Base-by-base conservation (phyloP, 2,888 invertebrate genomes). In the Rhogogaster chlorosoma region DNA sequence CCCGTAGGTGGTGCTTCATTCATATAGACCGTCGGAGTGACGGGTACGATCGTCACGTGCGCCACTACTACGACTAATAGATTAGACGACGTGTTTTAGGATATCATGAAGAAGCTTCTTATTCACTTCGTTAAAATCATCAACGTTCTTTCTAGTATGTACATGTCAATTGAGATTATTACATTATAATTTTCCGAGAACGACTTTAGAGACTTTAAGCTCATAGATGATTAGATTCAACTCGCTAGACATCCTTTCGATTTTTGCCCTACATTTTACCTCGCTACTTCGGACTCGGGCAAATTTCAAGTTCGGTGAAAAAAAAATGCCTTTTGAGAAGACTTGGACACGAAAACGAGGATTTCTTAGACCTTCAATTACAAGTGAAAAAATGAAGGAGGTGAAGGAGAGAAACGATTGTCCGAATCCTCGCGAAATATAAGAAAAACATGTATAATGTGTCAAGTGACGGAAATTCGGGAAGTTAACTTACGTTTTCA, bases 1-100 rank as follows among this genome's bases (percentile, higher is more conserved):
- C 18, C 38, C 38, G 75, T 77, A 29, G 42, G 45, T 49, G 88
- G 87, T 87, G 87, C 88, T 91, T 90, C 91, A 91, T 91, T 91
- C 91, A 90, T 89, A 86, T 86, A 85, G 77, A 85, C 29, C 32
- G 67, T 86, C 53, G 53, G 29, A 83, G 83, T 71, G 85, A 85
- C 29, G 83, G 85, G 18, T 64, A 64, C 78, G 78, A 84, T 18
- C 80, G 18, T 36, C 61, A 53, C 78, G 42, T 67, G 75, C 18
- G n/a, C 49, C 0, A 36, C 75, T 5, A 49, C 45, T 12, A 49
- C 42, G 7, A 45, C 29, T 49, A n/a, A 10, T 22, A 70, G 4
- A 2, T 36, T 26, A 22, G 9, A 22, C 61, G 61, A 26, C 70
- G 32, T 70, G n/a, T 70, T 26, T 36, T 18, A 22, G 10, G 61